Evolutionary conservation across 35 echinoderm and acorn worm genomes (phyloP), one percentile per base, ranked within the genome.

Genomic region (Acanthaster planci): DNA sequence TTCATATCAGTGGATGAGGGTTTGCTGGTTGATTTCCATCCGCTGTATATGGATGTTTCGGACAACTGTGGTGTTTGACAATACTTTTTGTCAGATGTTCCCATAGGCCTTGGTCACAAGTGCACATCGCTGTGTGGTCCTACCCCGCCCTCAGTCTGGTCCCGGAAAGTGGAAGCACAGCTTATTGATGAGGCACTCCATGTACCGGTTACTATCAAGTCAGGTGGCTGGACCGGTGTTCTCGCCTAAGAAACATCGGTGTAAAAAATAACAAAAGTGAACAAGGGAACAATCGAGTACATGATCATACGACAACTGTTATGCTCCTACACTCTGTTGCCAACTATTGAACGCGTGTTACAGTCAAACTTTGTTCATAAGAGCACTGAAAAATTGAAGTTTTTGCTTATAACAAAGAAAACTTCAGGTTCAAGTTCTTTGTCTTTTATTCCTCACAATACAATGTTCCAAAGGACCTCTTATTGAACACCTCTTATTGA

Each of bases 131-230:
- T 18, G 57, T 29, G 30, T 34, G 7, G 27, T 54, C 6, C 39
- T 59, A 0, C 89, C 89, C 23, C 52, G 15, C 52, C 40, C 50
- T 55, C 35, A 6, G 34, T 40, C 47, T 15, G 44, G 21, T 21
- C 35, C 17, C 16, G 56, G 83, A 77, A 39, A 85, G 12, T 31
- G 9, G 38, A 30, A 38, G 56, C 89, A 91, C 38, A 85, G 82
- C 53, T 91, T 91, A 1, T 40, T n/a, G 37, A 91, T 85, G 29
- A 91, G 51, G 77, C 82, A 85, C 82, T 91, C 82, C 82, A 86
- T 91, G 36, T 85, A 76, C 52, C 82, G 5, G 35, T 86, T 86
- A 14, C 82, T 40, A 54, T 91, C 89, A 6, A 72, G 89, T 52
- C 82, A 80, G 51, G 76, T 51, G 9, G 72, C 82, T 47, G 82